Evolutionary conservation across 2,797 vertebrate genomes (phyloP).

Genomic region (Gallirallus australis): DNA sequence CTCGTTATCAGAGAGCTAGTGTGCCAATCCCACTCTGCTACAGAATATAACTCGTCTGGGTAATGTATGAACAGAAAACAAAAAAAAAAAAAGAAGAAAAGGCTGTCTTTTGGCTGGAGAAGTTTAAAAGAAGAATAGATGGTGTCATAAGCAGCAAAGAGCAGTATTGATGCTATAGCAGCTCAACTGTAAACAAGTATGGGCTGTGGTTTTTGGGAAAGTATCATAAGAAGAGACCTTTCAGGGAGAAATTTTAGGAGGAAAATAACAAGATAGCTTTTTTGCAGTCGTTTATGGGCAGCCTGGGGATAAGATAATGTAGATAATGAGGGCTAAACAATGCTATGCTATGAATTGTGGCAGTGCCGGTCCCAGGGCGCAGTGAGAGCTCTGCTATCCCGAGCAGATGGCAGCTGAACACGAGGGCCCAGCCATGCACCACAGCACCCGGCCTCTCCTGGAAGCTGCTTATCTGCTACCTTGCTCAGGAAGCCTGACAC

Average conservation of each 20-base stretch:
- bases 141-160: neutral
- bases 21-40: neutral
- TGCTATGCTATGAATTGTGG: neutral
- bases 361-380: neutral
- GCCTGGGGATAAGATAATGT: neutral
- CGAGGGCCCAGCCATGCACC: accelerated
- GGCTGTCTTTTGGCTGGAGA: neutral
- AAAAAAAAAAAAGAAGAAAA: neutral
- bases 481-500: neutral
- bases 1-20: neutral
- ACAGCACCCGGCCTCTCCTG: neutral
- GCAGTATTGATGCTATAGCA: neutral
- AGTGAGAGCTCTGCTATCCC: neutral
- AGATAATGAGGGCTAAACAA: neutral
- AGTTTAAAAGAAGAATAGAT: neutral
- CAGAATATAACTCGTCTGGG: neutral
- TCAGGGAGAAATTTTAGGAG: neutral
- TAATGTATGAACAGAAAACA: neutral
- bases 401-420: neutral
- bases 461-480: neutral
- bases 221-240: neutral
- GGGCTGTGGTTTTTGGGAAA: neutral
- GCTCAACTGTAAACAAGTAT: neutral
- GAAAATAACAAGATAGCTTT: neutral
- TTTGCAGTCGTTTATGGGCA: neutral